Conservation (phyloP, 2,888 invertebrate species). For the Julus scanicus region DNA sequence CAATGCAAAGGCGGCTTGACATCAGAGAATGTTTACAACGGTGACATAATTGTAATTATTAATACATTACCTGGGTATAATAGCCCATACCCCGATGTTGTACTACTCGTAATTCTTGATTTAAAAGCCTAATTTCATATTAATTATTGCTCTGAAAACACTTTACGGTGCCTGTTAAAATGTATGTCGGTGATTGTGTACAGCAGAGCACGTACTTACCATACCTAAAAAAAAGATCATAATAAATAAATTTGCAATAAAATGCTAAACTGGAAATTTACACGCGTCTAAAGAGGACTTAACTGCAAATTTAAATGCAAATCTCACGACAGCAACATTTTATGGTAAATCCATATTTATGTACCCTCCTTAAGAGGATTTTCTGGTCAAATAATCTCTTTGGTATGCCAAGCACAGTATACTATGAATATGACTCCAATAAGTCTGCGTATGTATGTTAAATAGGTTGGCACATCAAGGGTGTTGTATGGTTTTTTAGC, state of each 20-base stretch:
- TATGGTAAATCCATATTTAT: slow-evolving; percentile 45
- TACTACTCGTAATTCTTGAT: not conserved
- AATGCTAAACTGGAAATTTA: slow-evolving; percentile 41
- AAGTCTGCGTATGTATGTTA: not conserved
- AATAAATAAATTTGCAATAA: slow-evolving; percentile 26
- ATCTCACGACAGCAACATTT: slow-evolving; percentile 32
- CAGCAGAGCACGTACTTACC: not conserved
- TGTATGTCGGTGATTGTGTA: not conserved
- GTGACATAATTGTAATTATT: not conserved
- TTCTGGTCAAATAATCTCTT: slow-evolving; percentile 41
- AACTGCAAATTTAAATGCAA: slow-evolving; percentile 43
- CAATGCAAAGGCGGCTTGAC: not conserved
- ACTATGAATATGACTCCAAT: not conserved
- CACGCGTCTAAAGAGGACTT: slow-evolving; percentile 40
- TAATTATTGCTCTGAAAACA: not conserved
- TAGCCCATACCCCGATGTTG: not conserved
- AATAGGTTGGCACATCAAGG: not conserved
- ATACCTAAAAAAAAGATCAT: slow-evolving; percentile 25
- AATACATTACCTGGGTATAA: not conserved
- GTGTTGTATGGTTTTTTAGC: not conserved
- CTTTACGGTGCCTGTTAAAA: not conserved
- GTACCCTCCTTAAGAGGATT: slow-evolving; percentile 14
- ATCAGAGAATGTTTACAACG: not conserved
- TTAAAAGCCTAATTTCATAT: slow-evolving; percentile 24
- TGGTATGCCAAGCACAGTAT: not conserved